Conservation (phyloP, 2,113 vertebrate genomes). For the Pelusios castaneus region DNA sequence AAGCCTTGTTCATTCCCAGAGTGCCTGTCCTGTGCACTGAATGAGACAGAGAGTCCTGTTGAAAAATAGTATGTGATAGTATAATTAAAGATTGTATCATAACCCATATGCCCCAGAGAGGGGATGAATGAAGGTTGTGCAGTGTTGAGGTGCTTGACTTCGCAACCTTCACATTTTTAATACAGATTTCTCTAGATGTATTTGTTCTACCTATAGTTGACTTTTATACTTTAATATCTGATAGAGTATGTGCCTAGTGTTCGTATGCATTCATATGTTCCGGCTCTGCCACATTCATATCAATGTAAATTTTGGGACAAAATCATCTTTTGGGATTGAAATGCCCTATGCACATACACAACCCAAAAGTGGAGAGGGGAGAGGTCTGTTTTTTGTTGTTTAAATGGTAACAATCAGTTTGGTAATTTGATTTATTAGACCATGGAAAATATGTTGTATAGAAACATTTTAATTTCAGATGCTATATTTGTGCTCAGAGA, state of each 20-base stretch:
- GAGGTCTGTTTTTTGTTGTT: not conserved
- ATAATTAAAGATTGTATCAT: not conserved
- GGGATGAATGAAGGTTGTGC: not conserved
- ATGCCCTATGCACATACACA: not conserved
- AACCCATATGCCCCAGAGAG: not conserved
- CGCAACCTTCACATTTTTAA: not conserved
- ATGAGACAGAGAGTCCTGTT: not conserved
- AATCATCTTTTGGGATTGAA: not conserved
- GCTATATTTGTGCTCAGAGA: not conserved
- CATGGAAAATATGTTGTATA: not conserved
- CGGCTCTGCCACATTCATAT: not conserved
- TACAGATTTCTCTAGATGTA: not conserved
- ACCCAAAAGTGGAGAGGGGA: not conserved
- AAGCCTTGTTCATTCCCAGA: not conserved
- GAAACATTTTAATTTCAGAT: not conserved
- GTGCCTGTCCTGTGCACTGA: not conserved
- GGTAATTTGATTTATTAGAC: not conserved
- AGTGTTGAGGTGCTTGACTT: not conserved
- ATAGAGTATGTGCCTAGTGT: not conserved
- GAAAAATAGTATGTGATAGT: not conserved
- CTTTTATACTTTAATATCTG: not conserved
- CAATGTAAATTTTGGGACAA: not conserved
- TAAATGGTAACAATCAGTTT: not conserved
- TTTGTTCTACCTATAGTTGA: not conserved
- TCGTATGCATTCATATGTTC: not conserved